A percentile compares a stretch with the other conserved stretches of the same genome.
phyloP scores from a whole-genome alignment of 2,888 invertebrate genomes.

The Drosophila recens region DNA sequence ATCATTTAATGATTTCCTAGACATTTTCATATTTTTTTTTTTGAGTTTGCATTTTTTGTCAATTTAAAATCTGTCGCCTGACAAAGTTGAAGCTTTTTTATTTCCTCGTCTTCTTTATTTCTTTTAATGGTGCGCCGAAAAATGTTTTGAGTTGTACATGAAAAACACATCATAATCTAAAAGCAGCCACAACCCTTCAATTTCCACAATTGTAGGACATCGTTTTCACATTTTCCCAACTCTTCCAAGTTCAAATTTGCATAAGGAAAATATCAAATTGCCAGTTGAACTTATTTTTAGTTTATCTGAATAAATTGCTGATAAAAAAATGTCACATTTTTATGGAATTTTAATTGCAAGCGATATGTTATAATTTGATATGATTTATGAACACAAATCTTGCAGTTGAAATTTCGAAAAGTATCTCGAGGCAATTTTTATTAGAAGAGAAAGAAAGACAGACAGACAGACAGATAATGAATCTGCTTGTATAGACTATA shows the following conservation, averaged over 20 bases:
- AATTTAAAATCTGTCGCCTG: not conserved
- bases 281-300: no score
- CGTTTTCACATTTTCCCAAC: not conserved
- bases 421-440: not conserved
- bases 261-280: no score
- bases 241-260: not conserved
- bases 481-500: conserved; percentile 4
- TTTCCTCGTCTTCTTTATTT: not conserved
- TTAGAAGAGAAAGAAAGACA: not conserved
- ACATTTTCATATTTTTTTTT: not conserved
- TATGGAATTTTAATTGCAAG: not conserved
- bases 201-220: conserved; percentile 2
- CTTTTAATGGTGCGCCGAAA: conserved; percentile 3
- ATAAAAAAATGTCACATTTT: no score
- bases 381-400: not conserved
- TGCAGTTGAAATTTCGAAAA: not conserved
- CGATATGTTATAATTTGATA: not conserved
- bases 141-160: conserved; percentile 28
- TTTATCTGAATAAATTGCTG: no score
- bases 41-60: conserved; percentile 1
- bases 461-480: conserved; percentile 7
- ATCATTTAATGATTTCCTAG: not conserved
- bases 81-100: conserved; percentile 5
- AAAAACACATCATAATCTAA: conserved; percentile 29
- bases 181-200: conserved; percentile 12